Percentiles rank a stretch among this genome's conserved stretches.
Conservation (phyloP, 2,797 vertebrate genomes). For the Spinus pinus region DNA sequence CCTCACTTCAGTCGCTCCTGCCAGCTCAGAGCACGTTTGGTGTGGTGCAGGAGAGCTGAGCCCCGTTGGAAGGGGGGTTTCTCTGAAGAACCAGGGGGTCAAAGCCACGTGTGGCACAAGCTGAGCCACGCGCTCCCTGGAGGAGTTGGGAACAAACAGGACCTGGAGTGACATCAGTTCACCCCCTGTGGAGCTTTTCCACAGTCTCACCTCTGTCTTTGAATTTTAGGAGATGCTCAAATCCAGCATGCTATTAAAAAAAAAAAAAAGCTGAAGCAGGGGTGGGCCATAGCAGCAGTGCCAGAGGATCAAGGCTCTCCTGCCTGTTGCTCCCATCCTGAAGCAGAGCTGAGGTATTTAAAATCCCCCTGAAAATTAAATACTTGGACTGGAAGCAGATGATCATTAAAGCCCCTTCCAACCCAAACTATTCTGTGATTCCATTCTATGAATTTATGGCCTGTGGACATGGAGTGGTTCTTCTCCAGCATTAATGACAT, state of each 20-base stretch:
- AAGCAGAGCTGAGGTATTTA: background rate
- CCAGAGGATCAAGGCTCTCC: background rate
- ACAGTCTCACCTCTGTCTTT: background rate
- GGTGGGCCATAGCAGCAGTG: background rate
- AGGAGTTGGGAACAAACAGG: accelerated
- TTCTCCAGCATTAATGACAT: background rate
- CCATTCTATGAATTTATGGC: background rate
- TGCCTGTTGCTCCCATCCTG: background rate
- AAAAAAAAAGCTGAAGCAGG: background rate
- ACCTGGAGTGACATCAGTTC: background rate
- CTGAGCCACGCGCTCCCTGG: accelerated
- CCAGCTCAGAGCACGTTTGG: background rate
- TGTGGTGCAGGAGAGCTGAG: background rate
- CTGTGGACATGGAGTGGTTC: too few species aligned
- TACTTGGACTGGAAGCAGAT: background rate
- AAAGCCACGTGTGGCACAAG: accelerated
- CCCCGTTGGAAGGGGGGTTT: accelerated
- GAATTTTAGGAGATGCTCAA: background rate
- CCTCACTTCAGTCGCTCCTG: background rate
- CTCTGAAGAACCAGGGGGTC: accelerated
- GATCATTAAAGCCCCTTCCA: background rate
- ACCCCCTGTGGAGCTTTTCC: background rate
- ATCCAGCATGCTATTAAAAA: background rate
- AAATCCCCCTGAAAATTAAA: background rate
- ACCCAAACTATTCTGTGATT: background rate